A percentile compares a stretch with the other conserved stretches of the same genome.
These are phyloP conservation scores for Pectinophora gossypiella DNA, from an alignment of 1,140 invertebrate species.

Conservation along the genomic window DNA sequence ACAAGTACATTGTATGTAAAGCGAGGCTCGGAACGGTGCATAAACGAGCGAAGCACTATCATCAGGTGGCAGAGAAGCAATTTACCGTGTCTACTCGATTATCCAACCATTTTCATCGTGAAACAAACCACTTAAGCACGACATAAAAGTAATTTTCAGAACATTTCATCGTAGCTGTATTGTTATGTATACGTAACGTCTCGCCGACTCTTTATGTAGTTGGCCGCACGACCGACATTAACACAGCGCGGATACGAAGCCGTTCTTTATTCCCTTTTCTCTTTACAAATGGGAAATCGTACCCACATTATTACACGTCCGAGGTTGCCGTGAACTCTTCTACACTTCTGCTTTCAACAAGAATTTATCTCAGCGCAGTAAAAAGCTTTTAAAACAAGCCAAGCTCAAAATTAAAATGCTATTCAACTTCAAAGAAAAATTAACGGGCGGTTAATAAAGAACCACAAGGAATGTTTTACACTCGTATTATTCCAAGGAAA, in stretches of 20 bases:
- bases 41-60: constrained; percentile 14
- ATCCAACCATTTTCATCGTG: constrained; percentile 18
- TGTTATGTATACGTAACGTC: not conserved
- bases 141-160: constrained; percentile 16
- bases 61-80: constrained; percentile 31
- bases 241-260: constrained; percentile 18
- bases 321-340: not conserved
- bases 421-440: not conserved
- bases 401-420: not conserved
- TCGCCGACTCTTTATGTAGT: constrained; percentile 8
- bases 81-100: constrained; percentile 26
- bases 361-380: not conserved
- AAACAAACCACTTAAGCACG: constrained; percentile 21
- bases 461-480: no score
- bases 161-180: not conserved
- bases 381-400: not conserved
- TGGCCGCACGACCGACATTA: constrained; percentile 22
- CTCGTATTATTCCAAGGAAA: no score
- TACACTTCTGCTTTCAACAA: not conserved
- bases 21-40: not conserved
- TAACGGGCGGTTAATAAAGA: not conserved
- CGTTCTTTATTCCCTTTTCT: constrained; percentile 28
- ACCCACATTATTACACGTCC: constrained; percentile 28
- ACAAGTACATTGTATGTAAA: not conserved
- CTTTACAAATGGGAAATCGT: constrained; percentile 35